phyloP scores from a whole-genome alignment of 2,888 invertebrate species.

The Leucophenga montana region DNA sequence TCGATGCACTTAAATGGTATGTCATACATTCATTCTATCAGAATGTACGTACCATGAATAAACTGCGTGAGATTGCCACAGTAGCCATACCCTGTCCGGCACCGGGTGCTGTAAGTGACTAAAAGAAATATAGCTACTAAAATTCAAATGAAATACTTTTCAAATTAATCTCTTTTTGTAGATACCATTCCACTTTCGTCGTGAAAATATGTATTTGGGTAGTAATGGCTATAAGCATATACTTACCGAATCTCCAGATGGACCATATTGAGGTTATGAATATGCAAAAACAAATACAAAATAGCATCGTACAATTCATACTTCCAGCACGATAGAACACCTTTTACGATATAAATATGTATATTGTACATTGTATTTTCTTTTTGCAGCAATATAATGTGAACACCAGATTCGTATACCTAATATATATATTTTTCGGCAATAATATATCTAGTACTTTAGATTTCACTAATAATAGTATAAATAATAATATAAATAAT shows the following conservation, averaged over 20 bases:
- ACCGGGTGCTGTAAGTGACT: slow-evolving; percentile 68
- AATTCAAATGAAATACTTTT: background rate
- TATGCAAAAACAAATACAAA: background rate
- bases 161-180: slow-evolving; percentile 39
- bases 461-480: background rate
- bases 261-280: slow-evolving; percentile 56
- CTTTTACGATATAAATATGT: no score
- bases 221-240: slow-evolving; percentile 73
- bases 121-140: background rate
- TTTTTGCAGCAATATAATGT: background rate
- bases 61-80: slow-evolving; percentile 72
- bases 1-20: slow-evolving; percentile 70
- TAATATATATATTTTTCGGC: background rate
- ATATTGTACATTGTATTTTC: no score
- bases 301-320: background rate
- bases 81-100: slow-evolving; percentile 73
- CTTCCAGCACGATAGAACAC: slow-evolving; percentile 4
- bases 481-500: background rate
- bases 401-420: background rate
- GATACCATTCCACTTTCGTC: slow-evolving; percentile 72
- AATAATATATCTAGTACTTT: no score
- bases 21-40: slow-evolving; percentile 70
- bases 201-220: slow-evolving; percentile 72
- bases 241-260: slow-evolving; percentile 69
- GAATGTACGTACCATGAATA: slow-evolving; percentile 70